Evolutionary conservation across 2,113 vertebrate genomes (phyloP).

Genomic region (Onychorhynchus coronatus): DNA sequence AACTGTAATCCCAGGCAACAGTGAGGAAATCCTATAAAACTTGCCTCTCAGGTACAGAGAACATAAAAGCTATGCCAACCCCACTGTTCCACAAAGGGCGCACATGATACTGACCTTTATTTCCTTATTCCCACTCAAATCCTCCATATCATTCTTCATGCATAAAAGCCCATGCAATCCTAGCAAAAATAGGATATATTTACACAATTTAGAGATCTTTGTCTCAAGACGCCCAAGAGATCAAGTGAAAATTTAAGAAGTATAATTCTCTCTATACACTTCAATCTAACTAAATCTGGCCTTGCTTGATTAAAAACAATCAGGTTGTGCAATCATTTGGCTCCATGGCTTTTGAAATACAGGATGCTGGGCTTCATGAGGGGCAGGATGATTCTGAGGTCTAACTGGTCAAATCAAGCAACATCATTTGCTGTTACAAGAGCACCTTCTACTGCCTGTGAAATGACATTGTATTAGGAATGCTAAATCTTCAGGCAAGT

Average conservation of each 20-base stretch:
- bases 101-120: neutral
- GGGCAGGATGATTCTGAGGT: neutral
- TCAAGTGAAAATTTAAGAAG: neutral
- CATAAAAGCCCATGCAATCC: neutral
- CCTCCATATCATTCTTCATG: neutral
- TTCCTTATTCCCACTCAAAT: neutral
- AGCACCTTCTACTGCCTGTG: conserved; percentile 53
- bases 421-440: neutral
- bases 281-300: neutral
- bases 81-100: neutral
- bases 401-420: neutral
- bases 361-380: neutral
- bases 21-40: neutral
- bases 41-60: neutral
- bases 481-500: neutral
- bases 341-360: conserved; percentile 14
- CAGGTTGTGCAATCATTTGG: conserved; percentile 28
- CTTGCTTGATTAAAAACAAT: conserved; percentile 31
- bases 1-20: neutral
- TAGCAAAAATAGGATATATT: neutral
- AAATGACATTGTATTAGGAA: neutral
- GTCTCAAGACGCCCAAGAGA: neutral
- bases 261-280: neutral
- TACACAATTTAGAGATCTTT: neutral
- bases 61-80: neutral